These are phyloP conservation scores for human DNA, from an alignment of 2,113 vertebrate species.

Conservation along the genomic window DNA sequence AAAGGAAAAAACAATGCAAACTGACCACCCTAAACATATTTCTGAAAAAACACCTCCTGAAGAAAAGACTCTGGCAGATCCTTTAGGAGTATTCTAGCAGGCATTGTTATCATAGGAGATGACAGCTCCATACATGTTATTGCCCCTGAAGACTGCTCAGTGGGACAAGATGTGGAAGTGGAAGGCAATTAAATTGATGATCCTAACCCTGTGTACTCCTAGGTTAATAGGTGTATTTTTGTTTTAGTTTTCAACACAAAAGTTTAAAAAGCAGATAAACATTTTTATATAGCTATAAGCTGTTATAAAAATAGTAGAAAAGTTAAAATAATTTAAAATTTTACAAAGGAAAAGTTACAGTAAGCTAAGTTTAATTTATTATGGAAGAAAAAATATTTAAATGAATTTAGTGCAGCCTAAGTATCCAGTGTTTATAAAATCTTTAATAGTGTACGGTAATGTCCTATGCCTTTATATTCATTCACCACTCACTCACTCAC, in stretches of 20 bases:
- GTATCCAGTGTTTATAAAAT: background rate
- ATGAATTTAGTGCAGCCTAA: background rate
- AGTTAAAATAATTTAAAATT: background rate
- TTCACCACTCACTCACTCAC: background rate
- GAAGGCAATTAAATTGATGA: background rate
- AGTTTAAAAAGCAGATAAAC: background rate
- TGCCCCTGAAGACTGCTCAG: background rate
- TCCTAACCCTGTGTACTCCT: background rate
- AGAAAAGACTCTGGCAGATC: background rate
- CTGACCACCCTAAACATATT: background rate
- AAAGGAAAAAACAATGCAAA: background rate
- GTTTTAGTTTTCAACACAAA: background rate
- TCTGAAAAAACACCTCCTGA: background rate
- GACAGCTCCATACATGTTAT: background rate
- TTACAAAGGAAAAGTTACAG: background rate
- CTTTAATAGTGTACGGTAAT: background rate
- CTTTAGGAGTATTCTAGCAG: background rate
- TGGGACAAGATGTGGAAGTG: background rate
- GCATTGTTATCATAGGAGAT: background rate
- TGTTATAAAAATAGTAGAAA: background rate
- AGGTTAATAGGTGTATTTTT: background rate
- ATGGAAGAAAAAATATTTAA: background rate
- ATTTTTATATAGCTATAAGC: background rate
- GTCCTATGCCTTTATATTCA: background rate
- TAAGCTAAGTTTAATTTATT: background rate